Evolutionary conservation across 1,140 invertebrate species (phyloP).

Genomic region (Camponotus floridanus): DNA sequence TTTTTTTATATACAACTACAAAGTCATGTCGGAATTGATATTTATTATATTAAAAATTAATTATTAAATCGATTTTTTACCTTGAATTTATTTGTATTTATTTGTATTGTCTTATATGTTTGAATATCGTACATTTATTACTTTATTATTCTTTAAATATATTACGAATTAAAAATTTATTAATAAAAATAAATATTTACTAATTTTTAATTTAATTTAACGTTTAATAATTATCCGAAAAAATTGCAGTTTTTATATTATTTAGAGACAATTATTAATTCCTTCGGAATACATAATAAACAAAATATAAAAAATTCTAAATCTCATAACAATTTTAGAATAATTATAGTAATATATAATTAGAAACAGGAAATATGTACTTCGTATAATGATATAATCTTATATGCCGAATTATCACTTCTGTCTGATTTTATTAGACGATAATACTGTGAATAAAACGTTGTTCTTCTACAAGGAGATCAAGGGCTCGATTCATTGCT

Average conservation of each 20-base stretch:
- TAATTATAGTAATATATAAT: background rate
- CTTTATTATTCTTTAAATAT: background rate
- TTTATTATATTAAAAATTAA: no score
- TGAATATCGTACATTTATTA: background rate
- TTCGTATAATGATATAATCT: background rate
- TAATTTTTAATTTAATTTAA: no score
- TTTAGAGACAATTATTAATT: no score
- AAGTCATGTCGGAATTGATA: no score
- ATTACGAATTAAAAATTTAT: background rate
- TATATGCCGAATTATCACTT: background rate
- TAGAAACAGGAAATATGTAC: background rate
- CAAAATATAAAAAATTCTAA: background rate
- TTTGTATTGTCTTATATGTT: no score
- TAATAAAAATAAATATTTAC: background rate
- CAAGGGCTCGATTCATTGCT: slow-evolving; percentile 51
- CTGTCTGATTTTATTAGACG: background rate
- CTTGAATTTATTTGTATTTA: no score
- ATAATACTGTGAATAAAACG: slow-evolving; percentile 1
- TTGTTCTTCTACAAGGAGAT: slow-evolving; percentile 22
- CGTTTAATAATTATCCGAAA: background rate
- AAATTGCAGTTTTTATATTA: background rate
- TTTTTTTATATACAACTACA: no score
- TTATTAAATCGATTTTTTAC: no score
- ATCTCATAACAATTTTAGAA: background rate
- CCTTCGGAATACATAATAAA: background rate